These are phyloP conservation scores for Gymnocephalus cernua DNA, from an alignment of 2,113 vertebrate genomes.

Conservation along the genomic window DNA sequence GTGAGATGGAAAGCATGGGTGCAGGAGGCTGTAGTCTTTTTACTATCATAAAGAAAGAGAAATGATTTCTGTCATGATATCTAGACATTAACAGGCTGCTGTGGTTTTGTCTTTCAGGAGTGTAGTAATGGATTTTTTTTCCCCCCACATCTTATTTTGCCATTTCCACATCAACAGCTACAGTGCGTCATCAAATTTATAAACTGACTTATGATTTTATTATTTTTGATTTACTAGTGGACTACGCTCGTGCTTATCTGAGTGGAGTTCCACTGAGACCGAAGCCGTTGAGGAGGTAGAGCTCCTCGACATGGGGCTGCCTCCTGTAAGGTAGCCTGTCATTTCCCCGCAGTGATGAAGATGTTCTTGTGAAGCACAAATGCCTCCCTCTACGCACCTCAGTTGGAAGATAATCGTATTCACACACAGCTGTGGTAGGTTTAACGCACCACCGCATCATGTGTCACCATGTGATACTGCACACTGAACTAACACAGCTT, in stretches of 20 bases:
- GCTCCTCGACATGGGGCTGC: conserved; percentile 62
- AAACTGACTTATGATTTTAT: conserved; percentile 53
- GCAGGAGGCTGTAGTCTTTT: conserved; percentile 67
- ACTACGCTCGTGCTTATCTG: conserved; percentile 48
- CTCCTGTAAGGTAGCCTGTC: conserved; percentile 71
- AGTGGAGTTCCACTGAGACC: conserved; percentile 53
- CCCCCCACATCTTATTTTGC: conserved; percentile 7
- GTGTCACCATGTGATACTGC: conserved; percentile 65
- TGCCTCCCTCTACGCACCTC: conserved; percentile 68
- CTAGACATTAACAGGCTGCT: conserved; percentile 71
- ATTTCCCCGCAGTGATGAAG: conserved; percentile 78
- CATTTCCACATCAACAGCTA: conserved; percentile 37
- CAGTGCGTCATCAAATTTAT: conserved; percentile 45
- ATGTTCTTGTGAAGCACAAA: conserved; percentile 77
- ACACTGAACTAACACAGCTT: conserved; percentile 48
- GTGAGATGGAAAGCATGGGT: conserved; percentile 68
- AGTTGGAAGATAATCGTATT: conserved; percentile 75
- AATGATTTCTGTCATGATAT: conserved; percentile 80
- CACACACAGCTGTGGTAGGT: conserved; percentile 71
- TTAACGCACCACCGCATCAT: conserved; percentile 64
- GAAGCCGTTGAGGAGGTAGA: conserved; percentile 45
- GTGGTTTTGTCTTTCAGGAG: conserved; percentile 67
- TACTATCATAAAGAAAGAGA: conserved; percentile 67
- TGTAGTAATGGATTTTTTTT: conserved; percentile 50
- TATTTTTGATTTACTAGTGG: conserved; percentile 55